Evolutionary conservation across 2,113 vertebrate genomes (phyloP), one percentile per base, ranked within the genome.

Genomic region (Mormyrus iriodes): DNA sequence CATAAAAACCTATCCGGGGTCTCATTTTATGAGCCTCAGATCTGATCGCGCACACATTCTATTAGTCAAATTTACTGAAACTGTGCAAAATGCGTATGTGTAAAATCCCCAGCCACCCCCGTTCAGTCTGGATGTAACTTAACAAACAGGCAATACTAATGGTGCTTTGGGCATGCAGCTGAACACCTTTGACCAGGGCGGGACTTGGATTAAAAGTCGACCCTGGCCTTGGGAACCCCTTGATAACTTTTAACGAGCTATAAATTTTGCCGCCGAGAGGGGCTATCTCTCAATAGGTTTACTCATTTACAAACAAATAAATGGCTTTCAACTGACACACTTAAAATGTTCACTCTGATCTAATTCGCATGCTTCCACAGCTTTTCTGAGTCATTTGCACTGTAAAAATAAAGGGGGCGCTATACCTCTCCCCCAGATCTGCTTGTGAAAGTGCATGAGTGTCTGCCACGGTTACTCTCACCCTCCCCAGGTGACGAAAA

Each of bases 401-500:
- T 82, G 76, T 82, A 24, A 82, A 42, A 42, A 44, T 39, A 82
- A 42, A 42, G 35, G 31, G 76, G 31, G 31, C 76, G 35, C 31
- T 82, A 42, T 44, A 82, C 44, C 24, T 31, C 61, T 17, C n/a
- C n/a, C 10, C n/a, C 61, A 31, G n/a, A 69, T 31, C 27, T 69
- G 10, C 61, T 27, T 46, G 24, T 48, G 8, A 48, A 39, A 46
- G 8, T 84, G 21, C 24, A 48, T 48, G 42, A 84, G 39, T 12
- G 24, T 19, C 44, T 9, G 39, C 19, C 9, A 9, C 10, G 12
- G 19, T 19, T 84, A 79, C 15, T 35, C n/a, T n/a, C 48, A 24
- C 17, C 7, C 27, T 79, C 58, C 88, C 88, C 88, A 88, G 88
- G 88, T 82, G 69, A 88, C 48, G 13, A 35, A 31, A 48, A 39